Evolutionary conservation across 53 echinoderm and acorn worm species (phyloP).

Genomic region (Echinometra lucunter): DNA sequence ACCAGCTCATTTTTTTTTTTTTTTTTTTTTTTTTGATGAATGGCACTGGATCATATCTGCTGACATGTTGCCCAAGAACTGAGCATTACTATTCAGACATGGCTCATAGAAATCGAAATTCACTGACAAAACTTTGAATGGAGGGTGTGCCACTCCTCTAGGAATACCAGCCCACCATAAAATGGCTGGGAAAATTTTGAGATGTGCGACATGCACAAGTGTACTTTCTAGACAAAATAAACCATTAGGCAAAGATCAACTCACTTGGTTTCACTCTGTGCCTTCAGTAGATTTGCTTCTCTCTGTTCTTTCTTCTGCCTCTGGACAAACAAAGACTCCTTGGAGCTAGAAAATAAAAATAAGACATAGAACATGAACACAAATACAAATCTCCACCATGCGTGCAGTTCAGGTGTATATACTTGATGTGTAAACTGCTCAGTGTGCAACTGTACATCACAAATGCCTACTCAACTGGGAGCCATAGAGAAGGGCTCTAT

Average conservation of each 20-base stretch:
- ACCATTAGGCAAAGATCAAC: not conserved
- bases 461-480: too few relatives aligned
- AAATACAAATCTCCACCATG: too few relatives aligned
- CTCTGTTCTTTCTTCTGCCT: slow-evolving; percentile 96
- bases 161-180: not conserved
- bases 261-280: slow-evolving; percentile 93
- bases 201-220: not conserved
- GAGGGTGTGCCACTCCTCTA: not conserved
- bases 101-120: too few relatives aligned
- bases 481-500: too few relatives aligned
- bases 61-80: not conserved
- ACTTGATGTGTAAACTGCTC: too few relatives aligned
- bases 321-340: slow-evolving; percentile 94
- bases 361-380: too few relatives aligned
- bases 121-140: too few relatives aligned
- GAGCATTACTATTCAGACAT: too few relatives aligned
- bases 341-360: slow-evolving; percentile 76
- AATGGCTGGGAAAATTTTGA: not conserved
- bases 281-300: slow-evolving; percentile 87
- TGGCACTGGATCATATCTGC: not conserved
- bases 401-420: too few relatives aligned
- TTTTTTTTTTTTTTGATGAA: too few relatives aligned
- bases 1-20: too few relatives aligned
- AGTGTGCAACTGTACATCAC: too few relatives aligned
- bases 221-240: not conserved